phyloP scores from a whole-genome alignment of 2,113 vertebrate species.

The Uropsilus gracilis region DNA sequence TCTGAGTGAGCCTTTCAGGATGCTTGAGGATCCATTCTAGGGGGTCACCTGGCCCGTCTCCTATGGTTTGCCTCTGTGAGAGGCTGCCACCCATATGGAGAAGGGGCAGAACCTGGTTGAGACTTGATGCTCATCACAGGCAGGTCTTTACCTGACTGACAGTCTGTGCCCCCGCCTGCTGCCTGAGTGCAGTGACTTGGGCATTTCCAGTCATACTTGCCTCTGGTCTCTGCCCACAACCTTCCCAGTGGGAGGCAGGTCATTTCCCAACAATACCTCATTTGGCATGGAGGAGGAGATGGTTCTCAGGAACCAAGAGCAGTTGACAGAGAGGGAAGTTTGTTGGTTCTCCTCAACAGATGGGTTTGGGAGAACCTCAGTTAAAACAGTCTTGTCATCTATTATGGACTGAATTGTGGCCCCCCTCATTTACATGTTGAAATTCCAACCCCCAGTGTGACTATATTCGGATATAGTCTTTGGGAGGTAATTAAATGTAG shows the following conservation, averaged over 20 bases:
- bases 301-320: neutral
- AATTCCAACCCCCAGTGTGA: neutral
- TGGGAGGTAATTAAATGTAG: neutral
- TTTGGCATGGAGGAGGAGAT: neutral
- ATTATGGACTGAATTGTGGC: neutral
- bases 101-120: neutral
- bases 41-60: neutral
- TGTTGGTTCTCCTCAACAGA: neutral
- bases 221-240: neutral
- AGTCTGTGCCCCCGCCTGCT: no score
- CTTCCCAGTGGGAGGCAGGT: neutral
- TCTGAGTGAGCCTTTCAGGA: neutral
- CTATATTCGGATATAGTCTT: neutral
- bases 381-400: neutral
- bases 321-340: neutral
- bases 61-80: neutral
- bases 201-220: neutral
- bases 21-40: fast-evolving
- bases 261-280: neutral
- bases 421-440: neutral
- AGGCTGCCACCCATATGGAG: neutral
- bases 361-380: neutral
- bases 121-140: neutral
- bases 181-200: neutral
- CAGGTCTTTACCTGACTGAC: neutral